Base-by-base conservation (phyloP, 2,888 invertebrate species). In the Melinopterus prodromus region DNA sequence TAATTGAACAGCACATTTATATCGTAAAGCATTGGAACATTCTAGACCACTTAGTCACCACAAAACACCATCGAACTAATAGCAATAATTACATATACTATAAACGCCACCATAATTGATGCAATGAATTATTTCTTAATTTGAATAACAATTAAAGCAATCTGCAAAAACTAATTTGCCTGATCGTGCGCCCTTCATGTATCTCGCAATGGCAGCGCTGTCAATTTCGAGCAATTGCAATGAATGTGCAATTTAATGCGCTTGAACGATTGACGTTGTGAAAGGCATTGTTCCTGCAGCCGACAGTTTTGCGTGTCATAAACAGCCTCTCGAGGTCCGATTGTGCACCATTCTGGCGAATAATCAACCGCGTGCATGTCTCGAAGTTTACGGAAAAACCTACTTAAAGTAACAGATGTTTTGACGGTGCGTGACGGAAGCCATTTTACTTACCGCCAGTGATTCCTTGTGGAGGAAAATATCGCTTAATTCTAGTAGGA, bases 321-420 rank as follows among this genome's bases (percentile, higher is more conserved):
- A 53, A 53, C 53, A 53, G 53, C 9, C 53, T 53, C 53, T 53
- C 53, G 53, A 53, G 53, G 53, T 53, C 53, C 53, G 53, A 53
- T 53, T 53, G 9, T 53, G 53, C 7, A 53, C 53, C 7, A 53
- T 53, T 53, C 3, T 12, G 12, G 53, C 12, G 53, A 12, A 7
- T 53, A 53, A 53, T 53, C 53, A 53, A 12, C 53, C 9, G 2
- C 12, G 1, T 53, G 53, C 12, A 53, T 53, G 53, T 12, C 53
- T 53, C 53, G 12, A 1, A 53, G 2, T 53, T 53, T 53, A 53
- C 53, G 53, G 53, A 53, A 53, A 53, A 53, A 53, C 53, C 9
- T 53, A 53, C 53, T 53, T 53, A 53, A 53, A 53, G 53, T 53
- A 53, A 53, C 53, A 53, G 53, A 53, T 53, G 53, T 53, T 53